phyloP scores from a whole-genome alignment of 2,113 vertebrate genomes.

The Puffinus mauretanicus region DNA sequence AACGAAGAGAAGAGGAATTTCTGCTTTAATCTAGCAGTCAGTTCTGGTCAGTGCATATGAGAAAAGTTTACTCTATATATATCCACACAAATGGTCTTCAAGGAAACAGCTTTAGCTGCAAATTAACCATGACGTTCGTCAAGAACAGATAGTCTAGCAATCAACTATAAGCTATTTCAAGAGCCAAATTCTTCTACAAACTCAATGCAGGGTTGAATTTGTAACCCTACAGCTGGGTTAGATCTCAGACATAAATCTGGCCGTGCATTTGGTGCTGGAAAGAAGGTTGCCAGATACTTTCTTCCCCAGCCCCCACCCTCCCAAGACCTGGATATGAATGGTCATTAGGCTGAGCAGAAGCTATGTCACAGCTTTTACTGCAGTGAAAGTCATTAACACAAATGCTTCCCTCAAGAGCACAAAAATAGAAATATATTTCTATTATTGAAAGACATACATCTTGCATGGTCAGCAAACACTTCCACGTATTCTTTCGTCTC shows the following conservation, averaged over 20 bases:
- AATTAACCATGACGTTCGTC: rapidly evolving
- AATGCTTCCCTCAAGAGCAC: background rate
- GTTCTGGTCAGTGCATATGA: background rate
- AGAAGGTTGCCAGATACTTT: background rate
- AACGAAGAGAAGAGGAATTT: background rate
- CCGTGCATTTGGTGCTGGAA: background rate
- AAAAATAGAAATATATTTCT: background rate
- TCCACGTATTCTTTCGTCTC: background rate
- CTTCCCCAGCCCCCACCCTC: background rate
- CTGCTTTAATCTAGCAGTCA: background rate
- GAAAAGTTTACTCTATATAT: background rate
- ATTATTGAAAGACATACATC: background rate
- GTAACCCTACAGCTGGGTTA: background rate
- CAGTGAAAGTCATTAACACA: background rate
- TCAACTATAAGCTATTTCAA: background rate
- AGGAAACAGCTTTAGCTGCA: background rate
- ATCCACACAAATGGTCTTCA: background rate
- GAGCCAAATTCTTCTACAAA: background rate
- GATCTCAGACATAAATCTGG: background rate
- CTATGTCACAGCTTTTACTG: background rate
- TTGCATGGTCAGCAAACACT: background rate
- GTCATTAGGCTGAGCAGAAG: background rate
- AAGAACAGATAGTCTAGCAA: background rate
- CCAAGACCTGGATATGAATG: background rate
- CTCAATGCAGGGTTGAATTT: background rate